These are phyloP conservation scores for Papilio polyxenes DNA, from an alignment of 1,140 invertebrate species.

Conservation along the genomic window DNA sequence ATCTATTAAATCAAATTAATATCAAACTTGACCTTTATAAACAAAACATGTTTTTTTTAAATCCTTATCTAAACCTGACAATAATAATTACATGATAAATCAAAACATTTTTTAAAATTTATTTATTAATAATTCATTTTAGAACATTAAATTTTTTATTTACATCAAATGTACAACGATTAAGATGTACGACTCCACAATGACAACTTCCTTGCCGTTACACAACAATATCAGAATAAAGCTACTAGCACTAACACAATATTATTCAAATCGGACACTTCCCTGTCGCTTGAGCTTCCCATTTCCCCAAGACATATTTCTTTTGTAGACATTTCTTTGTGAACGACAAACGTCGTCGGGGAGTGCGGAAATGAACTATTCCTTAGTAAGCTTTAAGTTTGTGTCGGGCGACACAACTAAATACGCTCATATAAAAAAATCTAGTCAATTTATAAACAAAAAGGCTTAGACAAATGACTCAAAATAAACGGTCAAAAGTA, in stretches of 20 bases:
- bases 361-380: constrained; percentile 24
- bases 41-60: background rate
- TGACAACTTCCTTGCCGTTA: background rate
- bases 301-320: constrained; percentile 11
- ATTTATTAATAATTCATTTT: background rate
- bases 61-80: background rate
- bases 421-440: background rate
- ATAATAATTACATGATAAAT: background rate
- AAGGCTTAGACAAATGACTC: too few species aligned
- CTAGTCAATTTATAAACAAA: background rate
- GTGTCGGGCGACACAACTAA: background rate
- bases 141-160: background rate
- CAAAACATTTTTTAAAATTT: background rate
- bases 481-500: too few species aligned
- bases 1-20: background rate
- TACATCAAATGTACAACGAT: background rate
- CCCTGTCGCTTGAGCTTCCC: constrained; percentile 15
- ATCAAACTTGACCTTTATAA: background rate
- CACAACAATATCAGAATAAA: constrained; percentile 22
- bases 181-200: background rate
- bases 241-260: background rate
- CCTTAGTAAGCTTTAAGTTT: background rate
- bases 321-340: constrained; percentile 24
- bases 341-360: background rate
- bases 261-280: constrained; percentile 32